Evolutionary conservation across 2,797 vertebrate species (phyloP).

Genomic region (Sus cebifrons): DNA sequence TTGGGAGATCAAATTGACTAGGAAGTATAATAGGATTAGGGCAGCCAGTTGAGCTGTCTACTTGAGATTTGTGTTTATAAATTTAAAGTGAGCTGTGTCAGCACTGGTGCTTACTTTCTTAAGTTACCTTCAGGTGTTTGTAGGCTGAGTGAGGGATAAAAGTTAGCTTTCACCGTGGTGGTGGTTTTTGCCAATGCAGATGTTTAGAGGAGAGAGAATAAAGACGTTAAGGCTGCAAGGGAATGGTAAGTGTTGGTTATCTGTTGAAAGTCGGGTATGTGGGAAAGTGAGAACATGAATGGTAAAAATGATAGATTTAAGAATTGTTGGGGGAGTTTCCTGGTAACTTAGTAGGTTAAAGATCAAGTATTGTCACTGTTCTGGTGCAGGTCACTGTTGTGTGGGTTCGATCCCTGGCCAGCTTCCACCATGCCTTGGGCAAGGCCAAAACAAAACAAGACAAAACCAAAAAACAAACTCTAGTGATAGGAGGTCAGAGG

Average conservation of each 20-base stretch:
- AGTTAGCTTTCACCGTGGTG: constrained; percentile 26
- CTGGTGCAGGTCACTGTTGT: too few relatives aligned
- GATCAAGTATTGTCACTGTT: too few relatives aligned
- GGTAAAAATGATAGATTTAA: constrained; percentile 19
- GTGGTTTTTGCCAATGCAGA: constrained; percentile 8
- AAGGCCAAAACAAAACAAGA: too few relatives aligned
- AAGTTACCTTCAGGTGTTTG: not conserved
- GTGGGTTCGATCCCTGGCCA: too few relatives aligned
- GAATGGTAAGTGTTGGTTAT: not conserved
- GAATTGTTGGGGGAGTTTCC: not conserved
- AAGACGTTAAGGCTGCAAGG: not conserved
- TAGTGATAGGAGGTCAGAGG: not conserved
- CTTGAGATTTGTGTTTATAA: constrained; percentile 14
- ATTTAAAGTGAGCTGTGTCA: constrained; percentile 46
- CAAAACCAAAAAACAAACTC: not conserved
- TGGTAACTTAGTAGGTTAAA: too few relatives aligned
- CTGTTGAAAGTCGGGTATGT: constrained; percentile 6
- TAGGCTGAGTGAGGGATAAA: constrained; percentile 28
- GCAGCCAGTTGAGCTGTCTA: not conserved
- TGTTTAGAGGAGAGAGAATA: constrained; percentile 15
- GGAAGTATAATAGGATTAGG: constrained; percentile 30
- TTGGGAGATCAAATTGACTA: not conserved
- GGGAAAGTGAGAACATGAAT: not conserved
- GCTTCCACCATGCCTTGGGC: too few relatives aligned
- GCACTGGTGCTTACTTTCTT: constrained; percentile 7